phyloP scores from a whole-genome alignment of 2,888 invertebrate genomes.

The Ryuthela nishihirai region DNA sequence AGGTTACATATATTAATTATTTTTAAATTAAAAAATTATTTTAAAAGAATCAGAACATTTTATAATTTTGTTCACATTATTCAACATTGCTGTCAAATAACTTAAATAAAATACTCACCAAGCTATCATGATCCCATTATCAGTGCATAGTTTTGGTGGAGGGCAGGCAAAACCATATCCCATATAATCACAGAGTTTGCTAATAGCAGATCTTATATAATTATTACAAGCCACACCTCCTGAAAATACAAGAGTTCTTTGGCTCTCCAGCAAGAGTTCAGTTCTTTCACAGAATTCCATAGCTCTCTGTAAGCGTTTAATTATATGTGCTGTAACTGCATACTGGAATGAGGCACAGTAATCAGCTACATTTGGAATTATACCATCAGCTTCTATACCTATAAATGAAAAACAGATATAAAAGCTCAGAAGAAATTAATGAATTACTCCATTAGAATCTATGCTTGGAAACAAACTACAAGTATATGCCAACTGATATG shows the following conservation, averaged over 20 bases:
- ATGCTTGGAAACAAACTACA: too few relatives aligned
- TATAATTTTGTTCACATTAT: too few relatives aligned
- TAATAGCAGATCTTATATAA: constrained; percentile 68
- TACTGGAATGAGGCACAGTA: constrained; percentile 82
- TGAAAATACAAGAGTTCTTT: constrained; percentile 63
- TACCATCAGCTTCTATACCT: constrained; percentile 38
- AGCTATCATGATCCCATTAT: constrained; percentile 98
- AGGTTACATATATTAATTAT: not conserved
- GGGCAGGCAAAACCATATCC: constrained; percentile 64
- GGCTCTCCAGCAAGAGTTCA: constrained; percentile 58
- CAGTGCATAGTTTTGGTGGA: constrained; percentile 82
- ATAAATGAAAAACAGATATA: constrained; percentile 5
- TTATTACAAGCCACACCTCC: constrained; percentile 96
- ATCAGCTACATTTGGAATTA: constrained; percentile 54
- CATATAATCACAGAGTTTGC: constrained; percentile 62
- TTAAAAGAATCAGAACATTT: too few relatives aligned
- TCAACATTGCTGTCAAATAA: too few relatives aligned
- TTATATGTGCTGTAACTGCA: constrained; percentile 70
- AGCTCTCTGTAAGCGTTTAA: constrained; percentile 76
- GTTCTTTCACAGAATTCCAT: constrained; percentile 65
- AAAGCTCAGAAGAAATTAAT: too few relatives aligned
- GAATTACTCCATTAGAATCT: too few relatives aligned
- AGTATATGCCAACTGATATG: too few relatives aligned
- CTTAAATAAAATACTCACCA: constrained; percentile 59
- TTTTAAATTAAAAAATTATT: not conserved